A percentile compares a stretch with the other conserved stretches of the same genome.
Evolutionary conservation across 2,113 vertebrate species (phyloP).

Genomic region (Spea bombifrons): DNA sequence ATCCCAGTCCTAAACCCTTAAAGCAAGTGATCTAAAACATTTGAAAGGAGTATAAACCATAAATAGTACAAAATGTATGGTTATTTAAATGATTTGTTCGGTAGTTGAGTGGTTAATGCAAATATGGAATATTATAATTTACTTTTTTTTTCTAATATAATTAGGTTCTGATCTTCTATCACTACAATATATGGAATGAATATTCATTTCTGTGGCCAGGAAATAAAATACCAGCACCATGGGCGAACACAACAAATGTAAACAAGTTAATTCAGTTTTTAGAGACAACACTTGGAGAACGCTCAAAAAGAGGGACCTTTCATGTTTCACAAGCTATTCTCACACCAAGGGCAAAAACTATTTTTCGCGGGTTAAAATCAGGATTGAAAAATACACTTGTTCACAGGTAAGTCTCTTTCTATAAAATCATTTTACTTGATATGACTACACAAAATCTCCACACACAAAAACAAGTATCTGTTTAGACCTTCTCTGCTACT

Average conservation of each 20-base stretch:
- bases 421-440: too few species aligned
- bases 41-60: too few species aligned
- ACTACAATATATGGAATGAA: slow-evolving; percentile 72
- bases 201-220: slow-evolving; percentile 85
- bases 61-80: too few species aligned
- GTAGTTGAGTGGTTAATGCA: too few species aligned
- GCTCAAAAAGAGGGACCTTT: slow-evolving; percentile 77
- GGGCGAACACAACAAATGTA: slow-evolving; percentile 94
- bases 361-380: slow-evolving; percentile 78
- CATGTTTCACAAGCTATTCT: slow-evolving; percentile 97
- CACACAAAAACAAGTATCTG: too few species aligned
- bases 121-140: background rate
- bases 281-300: slow-evolving; percentile 84
- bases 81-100: too few species aligned
- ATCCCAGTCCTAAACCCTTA: too few species aligned
- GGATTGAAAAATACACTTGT: slow-evolving; percentile 90
- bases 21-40: too few species aligned
- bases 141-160: slow-evolving; percentile 28
- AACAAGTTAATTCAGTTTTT: slow-evolving; percentile 85
- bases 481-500: too few species aligned
- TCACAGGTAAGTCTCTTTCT: slow-evolving; percentile 71
- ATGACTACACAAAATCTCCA: too few species aligned
- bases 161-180: slow-evolving; percentile 94
- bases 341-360: slow-evolving; percentile 83
- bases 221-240: slow-evolving; percentile 90